phyloP scores from a whole-genome alignment of 2,113 vertebrate genomes.

The Eulemur macaco region DNA sequence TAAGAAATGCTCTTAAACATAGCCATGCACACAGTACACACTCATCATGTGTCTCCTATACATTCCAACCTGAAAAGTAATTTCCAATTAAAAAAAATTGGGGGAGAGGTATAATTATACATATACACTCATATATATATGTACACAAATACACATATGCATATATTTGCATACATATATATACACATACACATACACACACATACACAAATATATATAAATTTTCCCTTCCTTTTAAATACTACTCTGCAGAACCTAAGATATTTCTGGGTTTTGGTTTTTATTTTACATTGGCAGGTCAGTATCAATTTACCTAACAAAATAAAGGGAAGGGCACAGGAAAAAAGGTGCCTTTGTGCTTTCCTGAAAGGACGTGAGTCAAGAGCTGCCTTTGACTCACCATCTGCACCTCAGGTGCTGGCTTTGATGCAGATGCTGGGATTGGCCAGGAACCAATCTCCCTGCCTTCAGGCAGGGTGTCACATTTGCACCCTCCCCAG shows the following conservation, averaged over 20 bases:
- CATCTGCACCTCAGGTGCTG: not conserved
- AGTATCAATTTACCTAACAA: not conserved
- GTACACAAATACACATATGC: too few species aligned
- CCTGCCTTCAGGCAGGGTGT: not conserved
- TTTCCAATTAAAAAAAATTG: not conserved
- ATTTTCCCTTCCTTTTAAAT: not conserved
- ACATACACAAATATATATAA: too few species aligned
- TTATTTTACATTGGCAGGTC: not conserved
- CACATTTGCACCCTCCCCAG: not conserved
- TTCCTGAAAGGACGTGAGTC: not conserved
- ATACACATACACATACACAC: rapidly evolving
- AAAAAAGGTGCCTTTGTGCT: not conserved
- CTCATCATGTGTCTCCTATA: not conserved
- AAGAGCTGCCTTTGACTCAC: not conserved
- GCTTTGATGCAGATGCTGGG: not conserved
- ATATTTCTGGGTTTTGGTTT: not conserved
- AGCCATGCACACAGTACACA: too few species aligned
- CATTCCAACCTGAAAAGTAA: not conserved
- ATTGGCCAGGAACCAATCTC: too few species aligned
- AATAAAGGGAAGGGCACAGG: not conserved
- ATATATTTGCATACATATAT: too few species aligned
- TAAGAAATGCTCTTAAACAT: not conserved
- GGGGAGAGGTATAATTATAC: not conserved
- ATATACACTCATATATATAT: not conserved
- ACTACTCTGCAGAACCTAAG: not conserved